Evolutionary conservation across 2,888 invertebrate species (phyloP), one percentile per base, ranked within the genome.

Genomic region (Diogma glabrata): DNA sequence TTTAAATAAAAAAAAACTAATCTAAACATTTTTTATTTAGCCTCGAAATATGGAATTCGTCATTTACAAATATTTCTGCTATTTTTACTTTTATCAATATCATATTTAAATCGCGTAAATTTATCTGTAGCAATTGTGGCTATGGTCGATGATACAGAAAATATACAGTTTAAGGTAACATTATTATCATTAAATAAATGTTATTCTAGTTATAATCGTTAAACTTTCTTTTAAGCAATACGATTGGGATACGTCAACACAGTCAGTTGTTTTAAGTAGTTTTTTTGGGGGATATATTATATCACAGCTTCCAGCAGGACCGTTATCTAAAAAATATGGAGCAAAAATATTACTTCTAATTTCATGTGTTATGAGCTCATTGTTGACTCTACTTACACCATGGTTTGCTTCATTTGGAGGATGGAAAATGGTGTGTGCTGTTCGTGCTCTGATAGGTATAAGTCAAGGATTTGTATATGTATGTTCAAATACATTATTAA

Each of bases 221-320:
- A n/a, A 22, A 2, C 20, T 40, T 23, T 33, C n/a, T 33, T 49
- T 43, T 30, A 8, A 36, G 59, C 63, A 52, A 19, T 55, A 48
- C 53, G 58, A 66, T 64, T 58, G 73, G 79, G 74, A 72, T 45
- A 61, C 73, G 52, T 61, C 68, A 9, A 74, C 75, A 10, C 74
- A 76, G 57, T 70, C 76, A 0, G 61, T 79, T 51, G 75, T 87
- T 33, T 67, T 85, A 8, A 84, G 84, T 8, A 82, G 87, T 1
- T 87, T 87, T 67, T 86, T 87, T 66, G 84, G 85, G 84, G 87
- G 87, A 2, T 87, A 88, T 63, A 74, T 84, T 2, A 57, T 82
- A 6, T 78, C 82, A 19, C 87, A 88, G 67, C 67, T 87, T 2
- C 82, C 82, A 0, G 79, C 79, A 0, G 83, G 84, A 0, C 74